Conservation (phyloP, 23 tunicate species). For the Diplosoma virens region DNA sequence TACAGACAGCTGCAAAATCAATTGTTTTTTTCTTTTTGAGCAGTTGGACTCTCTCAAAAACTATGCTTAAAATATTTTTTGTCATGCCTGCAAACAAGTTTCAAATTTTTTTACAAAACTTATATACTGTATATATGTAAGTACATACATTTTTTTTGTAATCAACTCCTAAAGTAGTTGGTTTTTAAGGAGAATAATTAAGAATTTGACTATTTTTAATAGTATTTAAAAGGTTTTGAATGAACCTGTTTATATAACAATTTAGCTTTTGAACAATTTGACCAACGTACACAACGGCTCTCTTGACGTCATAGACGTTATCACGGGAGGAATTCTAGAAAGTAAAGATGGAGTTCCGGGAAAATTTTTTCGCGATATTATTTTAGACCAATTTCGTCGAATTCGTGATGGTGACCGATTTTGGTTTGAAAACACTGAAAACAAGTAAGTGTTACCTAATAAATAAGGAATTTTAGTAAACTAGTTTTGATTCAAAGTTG, state of each 20-base stretch:
- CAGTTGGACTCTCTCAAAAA: no score
- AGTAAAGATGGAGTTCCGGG: slow-evolving; percentile 36
- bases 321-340: slow-evolving; percentile 77
- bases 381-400: slow-evolving; percentile 52
- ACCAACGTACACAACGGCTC: slow-evolving; percentile 14
- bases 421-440: slow-evolving; percentile 77
- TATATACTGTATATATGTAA: background rate
- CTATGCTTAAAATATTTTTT: no score
- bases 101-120: background rate
- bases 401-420: slow-evolving; percentile 83
- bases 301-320: slow-evolving; percentile 41
- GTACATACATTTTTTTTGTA: no score
- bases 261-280: slow-evolving; percentile 24
- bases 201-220: no score
- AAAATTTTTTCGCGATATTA: slow-evolving; percentile 44
- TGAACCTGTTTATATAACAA: no score
- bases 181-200: no score
- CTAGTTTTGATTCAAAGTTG: background rate
- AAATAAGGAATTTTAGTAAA: background rate
- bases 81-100: no score
- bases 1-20: no score
- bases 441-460: slow-evolving; percentile 50
- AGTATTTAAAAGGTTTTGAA: no score
- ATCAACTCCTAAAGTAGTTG: no score
- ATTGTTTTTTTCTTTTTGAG: no score